Evolutionary conservation across 2,113 vertebrate genomes (phyloP).

Genomic region (Gymnocephalus cernua): DNA sequence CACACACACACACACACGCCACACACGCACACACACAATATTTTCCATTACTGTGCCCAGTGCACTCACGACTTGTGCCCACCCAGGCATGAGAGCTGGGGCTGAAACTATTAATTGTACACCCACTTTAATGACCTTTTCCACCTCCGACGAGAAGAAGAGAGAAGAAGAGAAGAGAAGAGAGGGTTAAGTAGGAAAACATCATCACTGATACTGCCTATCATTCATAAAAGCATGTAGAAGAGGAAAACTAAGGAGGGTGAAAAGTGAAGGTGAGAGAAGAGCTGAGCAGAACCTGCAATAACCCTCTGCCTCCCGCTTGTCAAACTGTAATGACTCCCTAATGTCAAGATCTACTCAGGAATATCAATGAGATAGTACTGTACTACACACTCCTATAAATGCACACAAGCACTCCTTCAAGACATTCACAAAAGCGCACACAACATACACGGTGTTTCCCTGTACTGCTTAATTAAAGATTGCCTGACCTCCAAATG

Average conservation of each 20-base stretch:
- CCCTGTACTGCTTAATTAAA: background rate
- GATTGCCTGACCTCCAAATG: background rate
- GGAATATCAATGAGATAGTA: slow-evolving; percentile 50
- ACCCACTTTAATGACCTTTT: slow-evolving; percentile 61
- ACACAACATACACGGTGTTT: background rate
- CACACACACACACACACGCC: too few relatives aligned
- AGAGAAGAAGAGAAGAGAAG: background rate
- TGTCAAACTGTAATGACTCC: slow-evolving; percentile 42
- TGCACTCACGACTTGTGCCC: slow-evolving; percentile 32
- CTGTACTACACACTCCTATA: slow-evolving; percentile 3
- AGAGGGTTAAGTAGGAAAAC: background rate
- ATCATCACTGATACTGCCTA: background rate
- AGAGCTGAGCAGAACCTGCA: slow-evolving; percentile 6
- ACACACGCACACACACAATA: slow-evolving; percentile 2
- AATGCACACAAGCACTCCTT: slow-evolving; percentile 4
- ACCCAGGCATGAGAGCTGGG: slow-evolving; percentile 47
- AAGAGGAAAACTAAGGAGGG: background rate
- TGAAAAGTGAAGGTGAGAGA: slow-evolving; percentile 19
- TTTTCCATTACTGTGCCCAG: slow-evolving; percentile 30
- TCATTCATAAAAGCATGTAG: slow-evolving; percentile 26
- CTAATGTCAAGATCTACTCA: slow-evolving; percentile 42
- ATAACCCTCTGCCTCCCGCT: slow-evolving; percentile 1
- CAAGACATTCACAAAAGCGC: background rate
- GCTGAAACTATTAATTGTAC: slow-evolving; percentile 60
- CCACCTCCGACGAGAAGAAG: slow-evolving; percentile 23